These are phyloP conservation scores for Pituophis catenifer DNA, from an alignment of 2,113 vertebrate genomes.

Conservation along the genomic window DNA sequence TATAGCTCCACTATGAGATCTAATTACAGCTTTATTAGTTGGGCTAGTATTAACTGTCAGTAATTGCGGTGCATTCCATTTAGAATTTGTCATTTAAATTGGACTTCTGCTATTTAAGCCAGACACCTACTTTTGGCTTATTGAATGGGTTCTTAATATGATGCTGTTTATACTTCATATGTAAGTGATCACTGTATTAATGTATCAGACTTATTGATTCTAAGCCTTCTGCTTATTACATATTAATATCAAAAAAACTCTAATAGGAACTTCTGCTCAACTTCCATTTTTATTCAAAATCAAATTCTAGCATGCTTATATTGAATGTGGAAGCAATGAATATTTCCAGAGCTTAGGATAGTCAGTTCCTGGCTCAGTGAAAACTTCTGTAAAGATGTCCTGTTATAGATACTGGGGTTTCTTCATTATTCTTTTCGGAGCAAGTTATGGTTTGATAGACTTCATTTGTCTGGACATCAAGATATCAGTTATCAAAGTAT, in stretches of 20 bases:
- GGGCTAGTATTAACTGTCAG: conserved; percentile 76
- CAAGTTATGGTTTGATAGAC: not conserved
- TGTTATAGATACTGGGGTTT: not conserved
- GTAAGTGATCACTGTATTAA: conserved; percentile 34
- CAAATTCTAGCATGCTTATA: not conserved
- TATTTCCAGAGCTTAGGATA: not conserved
- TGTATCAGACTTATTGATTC: not conserved
- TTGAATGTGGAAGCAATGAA: not conserved
- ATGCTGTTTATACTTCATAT: conserved; percentile 18
- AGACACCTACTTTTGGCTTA: conserved; percentile 55
- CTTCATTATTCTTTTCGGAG: not conserved
- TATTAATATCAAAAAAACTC: not conserved
- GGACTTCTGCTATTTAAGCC: conserved; percentile 67
- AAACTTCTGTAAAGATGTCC: not conserved
- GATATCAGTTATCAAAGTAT: not conserved
- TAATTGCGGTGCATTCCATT: conserved; percentile 76
- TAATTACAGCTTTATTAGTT: conserved; percentile 80
- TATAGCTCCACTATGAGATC: conserved; percentile 78
- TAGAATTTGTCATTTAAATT: conserved; percentile 72
- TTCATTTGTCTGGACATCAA: no score
- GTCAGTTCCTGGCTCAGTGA: not conserved
- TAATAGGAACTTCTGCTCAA: not conserved
- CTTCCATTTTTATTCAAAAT: not conserved
- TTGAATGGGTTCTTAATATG: conserved; percentile 56
- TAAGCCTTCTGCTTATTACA: not conserved